Percentiles rank a stretch among this genome's conserved stretches.
phyloP scores from a whole-genome alignment of 2,113 vertebrate species.

The Rhea pennata region DNA sequence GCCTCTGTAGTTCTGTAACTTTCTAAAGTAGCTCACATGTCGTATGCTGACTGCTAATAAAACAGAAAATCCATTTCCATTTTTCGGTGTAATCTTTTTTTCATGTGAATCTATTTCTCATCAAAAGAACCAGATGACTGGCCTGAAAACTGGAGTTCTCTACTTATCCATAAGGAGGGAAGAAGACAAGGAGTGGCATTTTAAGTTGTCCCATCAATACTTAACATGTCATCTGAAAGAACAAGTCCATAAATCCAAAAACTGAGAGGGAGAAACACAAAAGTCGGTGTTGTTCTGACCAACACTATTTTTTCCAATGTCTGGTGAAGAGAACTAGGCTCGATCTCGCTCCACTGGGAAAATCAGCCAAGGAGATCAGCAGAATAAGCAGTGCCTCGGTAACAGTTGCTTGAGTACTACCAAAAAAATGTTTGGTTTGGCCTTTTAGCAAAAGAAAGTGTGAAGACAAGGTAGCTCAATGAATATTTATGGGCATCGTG shows the following conservation, averaged over 20 bases:
- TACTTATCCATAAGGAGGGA: background rate
- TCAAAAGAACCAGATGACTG: background rate
- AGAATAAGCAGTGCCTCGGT: background rate
- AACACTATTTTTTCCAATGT: background rate
- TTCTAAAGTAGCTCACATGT: conserved; percentile 51
- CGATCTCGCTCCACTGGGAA: background rate
- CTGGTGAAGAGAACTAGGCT: background rate
- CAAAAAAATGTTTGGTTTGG: background rate
- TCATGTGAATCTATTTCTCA: conserved; percentile 58
- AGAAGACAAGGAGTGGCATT: background rate
- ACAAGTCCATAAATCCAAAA: background rate
- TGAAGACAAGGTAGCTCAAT: background rate
- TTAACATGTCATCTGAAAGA: background rate
- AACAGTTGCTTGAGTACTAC: background rate
- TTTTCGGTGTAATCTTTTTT: conserved; percentile 67
- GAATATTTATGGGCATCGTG: background rate
- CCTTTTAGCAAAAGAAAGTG: background rate
- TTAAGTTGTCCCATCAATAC: background rate
- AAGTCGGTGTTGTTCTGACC: background rate
- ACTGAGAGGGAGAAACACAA: background rate
- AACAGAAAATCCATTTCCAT: conserved; percentile 49
- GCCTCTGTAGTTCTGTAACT: conserved; percentile 37
- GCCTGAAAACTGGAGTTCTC: background rate
- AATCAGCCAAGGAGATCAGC: background rate
- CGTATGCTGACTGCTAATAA: conserved; percentile 44